Percentiles rank a stretch among this genome's conserved stretches.
These are phyloP conservation scores for Zosterops pallidus DNA, from an alignment of 2,113 vertebrate genomes.

Conservation along the genomic window DNA sequence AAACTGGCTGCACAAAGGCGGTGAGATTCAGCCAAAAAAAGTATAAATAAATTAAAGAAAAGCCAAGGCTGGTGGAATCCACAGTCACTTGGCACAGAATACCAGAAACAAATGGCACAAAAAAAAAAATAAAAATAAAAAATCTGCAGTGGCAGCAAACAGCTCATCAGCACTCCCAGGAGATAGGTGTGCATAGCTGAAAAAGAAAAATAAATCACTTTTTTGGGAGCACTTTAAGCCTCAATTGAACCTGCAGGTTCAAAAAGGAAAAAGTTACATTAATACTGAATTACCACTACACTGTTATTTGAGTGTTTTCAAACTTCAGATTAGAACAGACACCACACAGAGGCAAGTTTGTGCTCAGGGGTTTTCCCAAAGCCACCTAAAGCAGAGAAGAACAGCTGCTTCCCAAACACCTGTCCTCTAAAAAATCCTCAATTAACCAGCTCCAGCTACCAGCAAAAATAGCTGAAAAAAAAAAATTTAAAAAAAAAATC, in stretches of 20 bases:
- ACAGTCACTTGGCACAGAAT: not conserved
- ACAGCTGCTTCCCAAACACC: not conserved
- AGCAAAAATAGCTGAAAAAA: not conserved
- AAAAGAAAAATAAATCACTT: not conserved
- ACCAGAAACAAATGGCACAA: not conserved
- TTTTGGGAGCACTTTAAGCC: not conserved
- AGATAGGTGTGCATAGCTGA: not conserved
- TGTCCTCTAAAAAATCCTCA: not conserved
- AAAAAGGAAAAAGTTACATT: not conserved
- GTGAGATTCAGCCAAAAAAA: not conserved
- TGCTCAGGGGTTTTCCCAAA: not conserved
- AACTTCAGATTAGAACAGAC: not conserved
- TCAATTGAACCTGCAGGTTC: not conserved
- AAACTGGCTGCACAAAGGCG: not conserved
- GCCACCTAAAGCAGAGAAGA: too few relatives aligned
- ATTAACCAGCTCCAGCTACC: not conserved
- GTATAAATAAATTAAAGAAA: not conserved
- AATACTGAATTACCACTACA: not conserved
- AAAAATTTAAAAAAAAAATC: not conserved
- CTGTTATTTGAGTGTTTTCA: rapidly evolving
- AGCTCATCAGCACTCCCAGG: not conserved
- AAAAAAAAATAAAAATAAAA: not conserved
- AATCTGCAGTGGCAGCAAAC: not conserved
- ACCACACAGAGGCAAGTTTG: too few relatives aligned
- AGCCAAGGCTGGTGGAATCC: not conserved